A percentile compares a stretch with the other conserved stretches of the same genome.
phyloP scores from a whole-genome alignment of 2,113 vertebrate species.

The Hippocampus comes region DNA sequence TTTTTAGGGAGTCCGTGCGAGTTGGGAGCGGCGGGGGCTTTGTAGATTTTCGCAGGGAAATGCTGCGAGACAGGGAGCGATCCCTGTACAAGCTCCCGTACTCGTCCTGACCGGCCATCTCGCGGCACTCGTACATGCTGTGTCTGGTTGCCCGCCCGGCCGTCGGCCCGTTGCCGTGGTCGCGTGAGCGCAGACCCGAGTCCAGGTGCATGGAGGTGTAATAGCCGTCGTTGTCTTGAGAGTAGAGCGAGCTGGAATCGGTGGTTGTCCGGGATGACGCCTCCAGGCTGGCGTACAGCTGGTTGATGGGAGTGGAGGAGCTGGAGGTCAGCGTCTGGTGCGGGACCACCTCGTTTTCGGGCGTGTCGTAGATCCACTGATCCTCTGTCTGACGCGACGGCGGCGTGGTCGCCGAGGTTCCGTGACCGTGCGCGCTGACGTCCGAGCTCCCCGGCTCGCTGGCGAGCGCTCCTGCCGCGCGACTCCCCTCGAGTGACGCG shows the following conservation, averaged over 20 bases:
- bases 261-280: constrained; percentile 73
- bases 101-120: constrained; percentile 72
- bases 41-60: constrained; percentile 91
- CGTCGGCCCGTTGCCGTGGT: constrained; percentile 59
- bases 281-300: constrained; percentile 84
- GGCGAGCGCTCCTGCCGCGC: too few species aligned
- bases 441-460: constrained; percentile 72
- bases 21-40: constrained; percentile 89
- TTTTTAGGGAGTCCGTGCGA: constrained; percentile 89
- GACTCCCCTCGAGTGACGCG: too few species aligned
- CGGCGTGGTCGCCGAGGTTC: constrained; percentile 54
- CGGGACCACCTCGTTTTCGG: constrained; percentile 67
- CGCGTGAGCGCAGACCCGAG: constrained; percentile 71
- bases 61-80: constrained; percentile 81
- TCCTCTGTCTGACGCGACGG: constrained; percentile 63
- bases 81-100: constrained; percentile 71
- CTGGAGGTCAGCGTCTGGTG: constrained; percentile 74
- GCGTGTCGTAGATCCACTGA: constrained; percentile 77
- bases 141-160: constrained; percentile 77
- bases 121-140: constrained; percentile 82
- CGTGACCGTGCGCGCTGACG: constrained; percentile 65
- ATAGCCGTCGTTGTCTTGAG: constrained; percentile 83
- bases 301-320: constrained; percentile 80
- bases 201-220: constrained; percentile 79
- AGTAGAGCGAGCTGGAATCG: constrained; percentile 81